A percentile compares a stretch with the other conserved stretches of the same genome.
Evolutionary conservation across 2,888 invertebrate species (phyloP).

Genomic region (Parnassius glacialis): DNA sequence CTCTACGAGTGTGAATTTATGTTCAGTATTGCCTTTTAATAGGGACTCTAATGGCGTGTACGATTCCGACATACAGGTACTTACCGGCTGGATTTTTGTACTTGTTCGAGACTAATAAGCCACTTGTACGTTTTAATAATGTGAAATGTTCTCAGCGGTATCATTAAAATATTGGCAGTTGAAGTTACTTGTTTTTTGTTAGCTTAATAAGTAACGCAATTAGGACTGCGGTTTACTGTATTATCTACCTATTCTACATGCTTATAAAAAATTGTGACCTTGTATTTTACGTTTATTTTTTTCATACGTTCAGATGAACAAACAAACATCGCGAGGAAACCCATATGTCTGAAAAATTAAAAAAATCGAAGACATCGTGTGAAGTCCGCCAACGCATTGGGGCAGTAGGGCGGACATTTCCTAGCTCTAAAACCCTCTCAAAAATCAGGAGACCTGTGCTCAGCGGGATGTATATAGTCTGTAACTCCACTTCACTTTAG

Average conservation of each 20-base stretch:
- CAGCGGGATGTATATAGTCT: too few species aligned
- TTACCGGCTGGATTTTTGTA: conserved; percentile 24
- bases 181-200: conserved; percentile 11
- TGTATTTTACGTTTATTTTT: too few species aligned
- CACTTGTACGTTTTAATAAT: conserved; percentile 62
- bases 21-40: conserved; percentile 12
- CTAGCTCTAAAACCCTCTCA: too few species aligned
- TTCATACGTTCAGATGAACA: too few species aligned
- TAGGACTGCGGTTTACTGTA: conserved; percentile 9
- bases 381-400: too few species aligned
- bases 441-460: too few species aligned
- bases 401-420: too few species aligned
- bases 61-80: conserved; percentile 34
- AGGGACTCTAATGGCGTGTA: conserved; percentile 30
- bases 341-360: too few species aligned
- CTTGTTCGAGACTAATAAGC: conserved; percentile 67
- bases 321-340: too few species aligned
- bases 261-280: background rate
- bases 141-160: conserved; percentile 41
- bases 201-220: conserved; percentile 17
- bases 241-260: background rate
- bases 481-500: too few species aligned
- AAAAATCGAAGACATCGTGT: too few species aligned
- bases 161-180: conserved; percentile 40
- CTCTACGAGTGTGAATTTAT: background rate